Evolutionary conservation across 2,797 vertebrate species (phyloP).

Genomic region (Acanthurus tractus): DNA sequence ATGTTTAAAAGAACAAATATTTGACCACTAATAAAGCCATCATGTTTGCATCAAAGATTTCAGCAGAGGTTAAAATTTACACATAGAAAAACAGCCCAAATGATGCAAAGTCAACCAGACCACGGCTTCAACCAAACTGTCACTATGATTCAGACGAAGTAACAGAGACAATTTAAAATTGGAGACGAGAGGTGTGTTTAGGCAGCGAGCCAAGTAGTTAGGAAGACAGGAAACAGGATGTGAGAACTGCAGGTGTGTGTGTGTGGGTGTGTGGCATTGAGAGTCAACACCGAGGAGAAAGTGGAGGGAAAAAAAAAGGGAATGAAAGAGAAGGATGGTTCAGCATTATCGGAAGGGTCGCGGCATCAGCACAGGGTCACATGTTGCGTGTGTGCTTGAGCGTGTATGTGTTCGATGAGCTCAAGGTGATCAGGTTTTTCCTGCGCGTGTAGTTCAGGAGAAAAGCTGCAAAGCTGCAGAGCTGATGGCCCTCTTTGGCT

Average conservation of each 20-base stretch:
- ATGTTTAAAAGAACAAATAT: neutral
- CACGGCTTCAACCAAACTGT: constrained; percentile 5
- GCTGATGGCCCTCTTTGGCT: constrained; percentile 24
- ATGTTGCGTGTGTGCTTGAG: neutral
- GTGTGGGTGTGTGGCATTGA: neutral
- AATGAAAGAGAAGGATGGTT: constrained; percentile 15
- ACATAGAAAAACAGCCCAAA: neutral
- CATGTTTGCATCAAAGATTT: neutral
- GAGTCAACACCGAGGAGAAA: neutral
- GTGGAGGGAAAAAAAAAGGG: neutral
- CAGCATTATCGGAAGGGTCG: constrained; percentile 35
- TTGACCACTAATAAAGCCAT: neutral
- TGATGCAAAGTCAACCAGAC: no score
- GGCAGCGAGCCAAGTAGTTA: constrained; percentile 43
- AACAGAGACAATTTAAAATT: constrained; percentile 44
- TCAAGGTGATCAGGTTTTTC: constrained; percentile 42
- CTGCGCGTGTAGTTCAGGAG: constrained; percentile 14
- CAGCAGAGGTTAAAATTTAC: neutral
- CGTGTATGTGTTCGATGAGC: constrained; percentile 31
- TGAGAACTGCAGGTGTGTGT: constrained; percentile 14
- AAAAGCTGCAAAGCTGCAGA: constrained; percentile 26
- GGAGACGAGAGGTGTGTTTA: constrained; percentile 47
- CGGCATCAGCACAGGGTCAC: constrained; percentile 23
- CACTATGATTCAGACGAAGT: neutral
- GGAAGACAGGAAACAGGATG: constrained; percentile 23